Conservation (phyloP, 2,113 vertebrate species). For the Tychaedon coryphoeus region DNA sequence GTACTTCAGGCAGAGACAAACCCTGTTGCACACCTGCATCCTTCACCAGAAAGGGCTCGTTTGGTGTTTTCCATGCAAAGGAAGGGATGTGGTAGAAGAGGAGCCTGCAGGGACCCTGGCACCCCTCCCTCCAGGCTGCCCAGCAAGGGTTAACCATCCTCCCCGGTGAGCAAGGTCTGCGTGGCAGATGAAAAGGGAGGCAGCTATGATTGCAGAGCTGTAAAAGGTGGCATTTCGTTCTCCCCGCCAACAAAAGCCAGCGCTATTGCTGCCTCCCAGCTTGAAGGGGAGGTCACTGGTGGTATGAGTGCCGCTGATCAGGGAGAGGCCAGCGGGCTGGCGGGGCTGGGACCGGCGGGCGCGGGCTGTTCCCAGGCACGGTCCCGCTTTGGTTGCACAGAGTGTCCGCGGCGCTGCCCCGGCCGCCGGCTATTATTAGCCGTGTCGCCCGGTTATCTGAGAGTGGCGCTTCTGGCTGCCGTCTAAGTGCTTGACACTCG, state of each 20-base stretch:
- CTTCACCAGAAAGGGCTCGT: neutral
- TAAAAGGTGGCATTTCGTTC: constrained; percentile 53
- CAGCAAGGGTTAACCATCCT: constrained; percentile 22
- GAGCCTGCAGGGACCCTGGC: neutral
- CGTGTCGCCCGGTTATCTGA: constrained; percentile 85
- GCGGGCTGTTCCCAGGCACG: constrained; percentile 66
- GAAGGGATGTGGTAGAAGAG: neutral
- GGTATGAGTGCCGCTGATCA: constrained; percentile 74
- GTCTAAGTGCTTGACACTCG: constrained; percentile 86
- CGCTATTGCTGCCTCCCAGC: neutral
- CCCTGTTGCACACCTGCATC: neutral
- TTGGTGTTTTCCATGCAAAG: neutral
- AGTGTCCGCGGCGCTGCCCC: constrained; percentile 75
- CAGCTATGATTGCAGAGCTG: constrained; percentile 2
- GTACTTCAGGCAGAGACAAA: neutral
- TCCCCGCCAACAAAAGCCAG: constrained; percentile 43
- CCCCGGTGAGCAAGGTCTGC: neutral
- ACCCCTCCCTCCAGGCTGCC: neutral
- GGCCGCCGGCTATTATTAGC: constrained; percentile 84
- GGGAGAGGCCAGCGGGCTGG: constrained; percentile 63
- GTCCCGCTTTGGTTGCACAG: constrained; percentile 81
- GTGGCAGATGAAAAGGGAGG: constrained; percentile 30
- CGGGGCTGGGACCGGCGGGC: constrained; percentile 49
- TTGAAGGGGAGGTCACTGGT: constrained; percentile 59
- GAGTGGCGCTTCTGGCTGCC: constrained; percentile 87